phyloP scores from a whole-genome alignment of 2,797 vertebrate genomes.

The Carcharodon carcharias region DNA sequence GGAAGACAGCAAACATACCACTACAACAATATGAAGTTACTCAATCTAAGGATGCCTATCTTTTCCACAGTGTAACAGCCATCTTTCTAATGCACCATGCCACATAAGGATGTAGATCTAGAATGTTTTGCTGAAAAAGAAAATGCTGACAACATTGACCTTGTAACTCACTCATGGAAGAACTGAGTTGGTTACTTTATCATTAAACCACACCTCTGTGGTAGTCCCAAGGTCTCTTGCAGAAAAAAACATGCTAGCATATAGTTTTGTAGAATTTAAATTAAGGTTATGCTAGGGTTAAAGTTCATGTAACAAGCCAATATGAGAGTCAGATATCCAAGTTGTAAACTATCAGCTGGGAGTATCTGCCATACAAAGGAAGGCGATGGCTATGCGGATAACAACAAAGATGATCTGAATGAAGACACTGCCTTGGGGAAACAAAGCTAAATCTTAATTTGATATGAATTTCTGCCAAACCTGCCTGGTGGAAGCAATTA shows the following conservation, averaged over 20 bases:
- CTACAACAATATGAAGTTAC: neutral
- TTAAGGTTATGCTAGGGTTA: neutral
- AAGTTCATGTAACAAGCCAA: neutral
- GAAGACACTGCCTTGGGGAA: conserved; percentile 47
- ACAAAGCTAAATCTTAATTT: conserved; percentile 48
- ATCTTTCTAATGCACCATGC: neutral
- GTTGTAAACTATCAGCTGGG: conserved; percentile 52
- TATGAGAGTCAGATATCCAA: neutral
- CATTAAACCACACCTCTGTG: neutral
- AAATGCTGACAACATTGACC: neutral
- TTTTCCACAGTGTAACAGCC: neutral
- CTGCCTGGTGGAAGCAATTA: conserved; percentile 48
- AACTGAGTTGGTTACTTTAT: too few species aligned
- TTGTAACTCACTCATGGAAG: neutral
- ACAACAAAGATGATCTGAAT: conserved; percentile 45
- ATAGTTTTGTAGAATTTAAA: neutral
- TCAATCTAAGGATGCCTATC: neutral
- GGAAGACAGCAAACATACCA: neutral
- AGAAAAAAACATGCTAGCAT: neutral
- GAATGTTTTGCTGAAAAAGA: neutral
- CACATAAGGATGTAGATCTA: neutral
- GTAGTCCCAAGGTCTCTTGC: neutral
- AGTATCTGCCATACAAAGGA: conserved; percentile 51
- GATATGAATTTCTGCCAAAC: conserved; percentile 48
- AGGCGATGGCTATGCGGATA: conserved; percentile 43